These are phyloP conservation scores for Melipona bicolor DNA, from an alignment of 2,888 invertebrate genomes.

Conservation along the genomic window DNA sequence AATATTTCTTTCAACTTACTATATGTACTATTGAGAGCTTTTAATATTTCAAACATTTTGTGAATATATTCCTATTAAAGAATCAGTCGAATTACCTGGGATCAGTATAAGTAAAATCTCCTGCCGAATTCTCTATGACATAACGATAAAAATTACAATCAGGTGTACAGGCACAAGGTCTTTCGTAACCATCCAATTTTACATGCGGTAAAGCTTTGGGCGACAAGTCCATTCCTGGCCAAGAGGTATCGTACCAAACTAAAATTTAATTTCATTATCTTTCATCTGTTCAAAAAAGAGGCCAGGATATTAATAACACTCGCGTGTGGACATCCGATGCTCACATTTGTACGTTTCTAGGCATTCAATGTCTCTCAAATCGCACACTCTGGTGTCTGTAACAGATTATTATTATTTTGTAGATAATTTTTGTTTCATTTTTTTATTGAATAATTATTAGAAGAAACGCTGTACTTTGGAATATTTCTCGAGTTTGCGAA, in stretches of 20 bases:
- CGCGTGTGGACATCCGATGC: conserved; percentile 9
- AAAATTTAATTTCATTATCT: conserved; percentile 23
- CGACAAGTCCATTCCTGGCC: conserved; percentile 79
- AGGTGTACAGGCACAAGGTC: conserved; percentile 86
- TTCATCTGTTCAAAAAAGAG: neutral
- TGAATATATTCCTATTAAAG: neutral
- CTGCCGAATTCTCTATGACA: conserved; percentile 88
- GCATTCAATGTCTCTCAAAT: conserved; percentile 85
- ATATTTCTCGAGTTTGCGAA: neutral
- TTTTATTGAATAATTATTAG: neutral
- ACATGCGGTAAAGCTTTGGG: conserved; percentile 11
- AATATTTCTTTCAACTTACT: neutral
- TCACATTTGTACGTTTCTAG: conserved; percentile 83
- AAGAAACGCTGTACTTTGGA: neutral
- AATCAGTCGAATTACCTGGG: conserved; percentile 40
- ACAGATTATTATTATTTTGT: neutral
- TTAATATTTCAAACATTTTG: neutral
- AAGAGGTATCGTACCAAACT: conserved; percentile 80
- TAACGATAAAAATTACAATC: conserved; percentile 88
- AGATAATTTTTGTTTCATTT: neutral
- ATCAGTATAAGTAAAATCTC: conserved; percentile 83
- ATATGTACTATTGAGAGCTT: neutral
- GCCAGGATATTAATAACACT: neutral
- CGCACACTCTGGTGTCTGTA: conserved; percentile 82
- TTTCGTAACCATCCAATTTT: conserved; percentile 8